Evolutionary conservation across 2,113 vertebrate genomes (phyloP).

Genomic region (Pipa parva): DNA sequence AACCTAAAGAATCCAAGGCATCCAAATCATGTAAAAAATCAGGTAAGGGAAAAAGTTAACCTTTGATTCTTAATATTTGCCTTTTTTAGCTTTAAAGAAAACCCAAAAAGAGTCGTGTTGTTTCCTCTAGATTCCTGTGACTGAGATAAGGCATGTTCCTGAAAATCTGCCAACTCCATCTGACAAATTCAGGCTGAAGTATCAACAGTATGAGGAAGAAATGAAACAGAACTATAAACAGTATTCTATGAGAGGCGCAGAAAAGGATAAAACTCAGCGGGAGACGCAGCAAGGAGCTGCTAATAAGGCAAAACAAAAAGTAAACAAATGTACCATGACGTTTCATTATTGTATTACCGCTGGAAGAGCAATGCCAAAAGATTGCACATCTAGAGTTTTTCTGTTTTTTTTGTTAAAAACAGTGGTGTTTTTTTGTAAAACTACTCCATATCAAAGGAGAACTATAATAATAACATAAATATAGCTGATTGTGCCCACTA

Average conservation of each 20-base stretch:
- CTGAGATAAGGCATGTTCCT: constrained; percentile 50
- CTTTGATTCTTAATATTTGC: too few relatives aligned
- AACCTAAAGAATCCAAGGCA: background rate
- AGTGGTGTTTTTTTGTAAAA: too few relatives aligned
- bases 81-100: too few relatives aligned
- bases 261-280: constrained; percentile 40
- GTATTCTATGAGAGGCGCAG: constrained; percentile 46
- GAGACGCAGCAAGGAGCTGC: constrained; percentile 20
- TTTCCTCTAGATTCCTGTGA: constrained; percentile 46
- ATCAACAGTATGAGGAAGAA: constrained; percentile 53
- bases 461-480: too few relatives aligned
- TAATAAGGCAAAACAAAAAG: constrained; percentile 36
- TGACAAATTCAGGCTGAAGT: constrained; percentile 51
- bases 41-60: background rate
- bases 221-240: constrained; percentile 52
- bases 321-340: constrained; percentile 22
- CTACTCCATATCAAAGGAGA: too few relatives aligned
- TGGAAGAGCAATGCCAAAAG: too few relatives aligned
- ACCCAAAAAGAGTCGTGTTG: too few relatives aligned
- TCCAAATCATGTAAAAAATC: background rate
- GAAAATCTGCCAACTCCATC: constrained; percentile 54
- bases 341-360: too few relatives aligned
- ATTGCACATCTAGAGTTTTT: background rate
- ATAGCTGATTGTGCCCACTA: too few relatives aligned
- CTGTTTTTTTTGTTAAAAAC: background rate